A percentile compares a stretch with the other conserved stretches of the same genome.
Conservation (phyloP, 2,113 vertebrate species). For the Stercorarius parasiticus region DNA sequence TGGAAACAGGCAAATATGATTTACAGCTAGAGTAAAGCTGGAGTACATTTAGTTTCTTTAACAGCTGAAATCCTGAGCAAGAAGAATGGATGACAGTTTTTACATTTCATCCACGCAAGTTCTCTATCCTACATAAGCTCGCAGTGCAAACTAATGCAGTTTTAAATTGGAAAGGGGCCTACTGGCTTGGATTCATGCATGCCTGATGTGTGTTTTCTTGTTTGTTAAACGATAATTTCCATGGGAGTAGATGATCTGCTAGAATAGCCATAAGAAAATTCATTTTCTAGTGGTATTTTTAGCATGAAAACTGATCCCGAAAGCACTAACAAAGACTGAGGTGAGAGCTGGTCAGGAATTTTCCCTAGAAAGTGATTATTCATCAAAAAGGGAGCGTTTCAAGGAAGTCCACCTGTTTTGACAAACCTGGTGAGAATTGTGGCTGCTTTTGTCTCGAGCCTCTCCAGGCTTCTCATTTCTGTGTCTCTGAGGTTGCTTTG, state of each 20-base stretch:
- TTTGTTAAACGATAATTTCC: neutral
- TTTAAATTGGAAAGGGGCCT: neutral
- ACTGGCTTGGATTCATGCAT: neutral
- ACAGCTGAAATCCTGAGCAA: neutral
- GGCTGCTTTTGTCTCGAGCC: neutral
- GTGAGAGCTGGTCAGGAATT: neutral
- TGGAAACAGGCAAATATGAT: neutral
- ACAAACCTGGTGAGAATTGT: neutral
- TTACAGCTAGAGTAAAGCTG: neutral
- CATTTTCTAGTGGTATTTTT: neutral
- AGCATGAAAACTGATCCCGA: neutral
- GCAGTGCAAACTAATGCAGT: neutral
- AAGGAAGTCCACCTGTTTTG: neutral
- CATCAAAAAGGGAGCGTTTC: neutral
- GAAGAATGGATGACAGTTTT: neutral
- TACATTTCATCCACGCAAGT: neutral
- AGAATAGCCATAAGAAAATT: neutral
- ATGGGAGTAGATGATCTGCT: neutral
- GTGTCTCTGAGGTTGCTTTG: neutral
- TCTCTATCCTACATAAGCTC: neutral
- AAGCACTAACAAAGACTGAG: neutral
- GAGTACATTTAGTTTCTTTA: neutral
- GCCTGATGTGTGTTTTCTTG: neutral
- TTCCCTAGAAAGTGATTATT: neutral
- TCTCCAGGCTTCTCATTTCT: neutral